Evolutionary conservation across 2,113 vertebrate genomes (phyloP), one percentile per base, ranked within the genome.

Genomic region (Delphinapterus leucas): DNA sequence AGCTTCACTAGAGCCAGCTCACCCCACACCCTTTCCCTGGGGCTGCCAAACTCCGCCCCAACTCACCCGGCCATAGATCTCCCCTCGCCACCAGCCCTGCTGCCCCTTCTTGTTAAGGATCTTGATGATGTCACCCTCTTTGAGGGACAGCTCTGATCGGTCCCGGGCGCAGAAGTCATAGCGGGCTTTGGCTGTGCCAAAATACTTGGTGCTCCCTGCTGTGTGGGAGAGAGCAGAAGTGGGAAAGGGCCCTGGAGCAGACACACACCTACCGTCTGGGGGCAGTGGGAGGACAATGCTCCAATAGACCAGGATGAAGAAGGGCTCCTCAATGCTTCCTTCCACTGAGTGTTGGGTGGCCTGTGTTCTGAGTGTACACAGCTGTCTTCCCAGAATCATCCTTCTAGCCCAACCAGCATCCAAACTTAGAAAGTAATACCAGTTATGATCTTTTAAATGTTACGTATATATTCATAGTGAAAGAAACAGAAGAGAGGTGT

Each of bases 41-140:
- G 15, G 12, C 36, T 9, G 60, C 65, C 28, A 12, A 18, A 18
- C 58, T 38, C 67, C 1, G 0, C 67, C 25, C 71, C 28, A n/a
- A 21, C 99, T 88, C 97, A 99, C 99, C 99, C 99, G 98, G 68
- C 99, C 99, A 0, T 99, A 99, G 86, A 99, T 99, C 95, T 99
- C 99, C 61, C 99, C 99, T 93, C 99, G 99, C 99, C 99, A 99
- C 99, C 99, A 99, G 85, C 99, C 99, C 0, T 98, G 99, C 68
- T 99, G 99, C 5, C 99, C 99, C 90, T 99, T 99, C 98, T 99
- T 99, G 96, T 98, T 99, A 80, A 99, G 98, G 96, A 99, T 99
- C 70, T 99, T 99, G 97, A 99, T 99, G 65, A 99, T 98, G 98
- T 99, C 99, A 0, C 99, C 99, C 79, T 99, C 99, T 21, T 98